Percentiles rank a stretch among this genome's conserved stretches.
Evolutionary conservation across 1,140 invertebrate species (phyloP).

Genomic region (Drosophila setifemur): DNA sequence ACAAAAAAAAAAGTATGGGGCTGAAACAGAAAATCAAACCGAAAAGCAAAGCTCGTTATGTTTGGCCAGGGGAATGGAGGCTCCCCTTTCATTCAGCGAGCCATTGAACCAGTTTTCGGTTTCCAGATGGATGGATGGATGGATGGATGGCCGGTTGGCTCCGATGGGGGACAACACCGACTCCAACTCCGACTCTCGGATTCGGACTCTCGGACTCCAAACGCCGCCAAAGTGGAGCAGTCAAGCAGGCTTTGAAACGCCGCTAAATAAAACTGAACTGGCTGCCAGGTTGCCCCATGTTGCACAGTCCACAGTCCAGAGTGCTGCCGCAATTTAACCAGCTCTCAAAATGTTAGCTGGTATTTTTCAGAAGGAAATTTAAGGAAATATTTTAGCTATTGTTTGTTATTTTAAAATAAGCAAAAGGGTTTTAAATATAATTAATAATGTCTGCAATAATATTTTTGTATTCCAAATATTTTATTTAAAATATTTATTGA

Average conservation of each 20-base stretch:
- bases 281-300: constrained; percentile 4
- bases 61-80: not conserved
- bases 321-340: not conserved
- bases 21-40: constrained; percentile 63
- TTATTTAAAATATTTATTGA: too few species aligned
- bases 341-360: not conserved
- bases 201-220: constrained; percentile 2
- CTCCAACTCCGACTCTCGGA: not conserved
- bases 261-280: constrained; percentile 38
- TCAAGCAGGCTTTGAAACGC: constrained; percentile 74
- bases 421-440: too few species aligned
- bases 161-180: constrained; percentile 23
- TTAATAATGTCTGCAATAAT: too few species aligned
- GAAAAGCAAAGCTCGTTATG: constrained; percentile 75
- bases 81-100: constrained; percentile 25
- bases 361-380: not conserved
- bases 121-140: constrained; percentile 65
- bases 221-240: constrained; percentile 73
- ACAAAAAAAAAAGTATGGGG: constrained; percentile 1
- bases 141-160: constrained; percentile 67
- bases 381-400: too few species aligned
- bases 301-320: constrained; percentile 6
- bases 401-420: too few species aligned
- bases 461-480: too few species aligned
- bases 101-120: constrained; percentile 71